Base-by-base conservation (phyloP, 2,888 invertebrate genomes). In the Salticus scenicus region DNA sequence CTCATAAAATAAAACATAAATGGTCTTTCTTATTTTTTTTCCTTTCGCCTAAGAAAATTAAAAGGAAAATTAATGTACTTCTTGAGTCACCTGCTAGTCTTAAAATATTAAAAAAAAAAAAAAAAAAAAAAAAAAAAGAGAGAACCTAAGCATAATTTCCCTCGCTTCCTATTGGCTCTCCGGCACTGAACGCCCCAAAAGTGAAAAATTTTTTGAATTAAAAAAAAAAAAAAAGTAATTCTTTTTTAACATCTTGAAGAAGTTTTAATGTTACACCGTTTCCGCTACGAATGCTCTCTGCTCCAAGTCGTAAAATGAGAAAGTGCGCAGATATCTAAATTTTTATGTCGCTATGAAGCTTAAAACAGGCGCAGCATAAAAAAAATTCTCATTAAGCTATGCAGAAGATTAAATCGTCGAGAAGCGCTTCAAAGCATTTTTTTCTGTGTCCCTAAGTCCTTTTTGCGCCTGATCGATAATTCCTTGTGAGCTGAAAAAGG, bases 41-140 rank as follows among this genome's bases (percentile, higher is more conserved):
- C 37, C 30, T 37, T 41, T 24, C 17, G 42, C 31, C 51, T 67
- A 84, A 84, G 76, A 84, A 84, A 84, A 77, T 84, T 77, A 84
- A 84, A 77, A 84, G 83, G 73, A 72, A 77, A 84, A 84, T 84
- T 77, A 84, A 77, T 73, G 77, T 77, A 78, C 77, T 77, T 84
- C 83, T 77, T 84, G 77, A 84, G 77, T 66, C 77, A 69, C 66
- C 71, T 70, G 33, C 66, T 51, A 77, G 47, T 77, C 72, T 70
- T 77, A 84, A 84, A 71, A 84, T 84, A 78, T 78, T 84, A 84
- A 84, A 84, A 84, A 84, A n/a, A n/a, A n/a, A n/a, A n/a, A n/a
- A n/a, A n/a, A n/a, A n/a, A n/a, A n/a, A n/a, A n/a, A n/a, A n/a
- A n/a, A n/a, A n/a, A n/a, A n/a, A n/a, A n/a, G n/a, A 84, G 77